These are phyloP conservation scores for Apamea monoglypha DNA, from an alignment of 2,888 invertebrate genomes.

Conservation along the genomic window DNA sequence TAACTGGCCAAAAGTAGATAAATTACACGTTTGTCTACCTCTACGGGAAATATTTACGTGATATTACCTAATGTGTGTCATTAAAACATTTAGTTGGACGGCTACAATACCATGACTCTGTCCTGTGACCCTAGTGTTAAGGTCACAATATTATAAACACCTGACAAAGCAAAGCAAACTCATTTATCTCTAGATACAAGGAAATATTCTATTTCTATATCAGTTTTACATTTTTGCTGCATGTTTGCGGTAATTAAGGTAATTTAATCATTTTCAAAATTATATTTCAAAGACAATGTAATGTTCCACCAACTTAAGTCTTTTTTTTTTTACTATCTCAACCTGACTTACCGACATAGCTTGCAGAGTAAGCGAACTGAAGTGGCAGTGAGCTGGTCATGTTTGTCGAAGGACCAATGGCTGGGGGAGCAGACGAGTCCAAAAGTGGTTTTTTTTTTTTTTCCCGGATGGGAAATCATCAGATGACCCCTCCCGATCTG, in stretches of 20 bases:
- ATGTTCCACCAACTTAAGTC: neutral
- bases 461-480: too few species aligned
- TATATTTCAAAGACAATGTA: neutral
- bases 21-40: neutral
- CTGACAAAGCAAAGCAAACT: neutral
- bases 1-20: neutral
- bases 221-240: neutral
- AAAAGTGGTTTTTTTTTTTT: too few species aligned
- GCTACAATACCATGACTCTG: neutral
- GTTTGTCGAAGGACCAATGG: too few species aligned
- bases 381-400: too few species aligned
- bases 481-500: too few species aligned
- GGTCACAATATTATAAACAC: constrained; percentile 12
- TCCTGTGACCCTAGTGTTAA: neutral
- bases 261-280: neutral
- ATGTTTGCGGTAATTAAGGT: neutral
- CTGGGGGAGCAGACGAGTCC: too few species aligned
- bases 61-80: neutral
- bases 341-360: too few species aligned
- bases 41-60: neutral
- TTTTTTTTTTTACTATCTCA: neutral
- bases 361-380: too few species aligned
- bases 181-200: constrained; percentile 6
- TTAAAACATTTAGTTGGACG: constrained; percentile 12
- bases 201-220: constrained; percentile 5